phyloP scores from a whole-genome alignment of 92 coral and sea anemone species.

The Paragorgia papillata region DNA sequence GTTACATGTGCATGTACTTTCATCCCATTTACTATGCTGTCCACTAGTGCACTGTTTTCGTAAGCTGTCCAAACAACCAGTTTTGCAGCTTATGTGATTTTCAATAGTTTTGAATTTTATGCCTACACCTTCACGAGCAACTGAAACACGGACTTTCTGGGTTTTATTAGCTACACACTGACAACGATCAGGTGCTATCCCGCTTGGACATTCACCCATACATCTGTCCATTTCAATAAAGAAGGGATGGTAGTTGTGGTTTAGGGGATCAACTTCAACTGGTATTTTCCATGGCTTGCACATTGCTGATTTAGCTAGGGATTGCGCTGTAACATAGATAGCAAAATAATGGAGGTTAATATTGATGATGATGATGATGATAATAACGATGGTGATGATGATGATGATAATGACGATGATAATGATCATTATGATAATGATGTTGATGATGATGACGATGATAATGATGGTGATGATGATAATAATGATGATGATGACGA shows the following conservation, averaged over 20 bases:
- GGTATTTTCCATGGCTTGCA: constrained; percentile 48
- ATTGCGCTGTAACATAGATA: neutral
- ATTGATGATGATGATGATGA: too few species aligned
- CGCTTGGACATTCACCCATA: constrained; percentile 32
- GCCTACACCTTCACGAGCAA: neutral
- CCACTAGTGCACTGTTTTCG: constrained; percentile 37
- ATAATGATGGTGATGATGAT: too few species aligned
- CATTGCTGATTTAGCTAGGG: neutral
- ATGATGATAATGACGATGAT: too few species aligned
- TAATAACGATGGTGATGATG: too few species aligned
- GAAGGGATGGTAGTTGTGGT: constrained; percentile 37
- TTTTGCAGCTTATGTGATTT: constrained; percentile 55
- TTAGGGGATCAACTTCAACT: constrained; percentile 33
- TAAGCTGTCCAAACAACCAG: constrained; percentile 27
- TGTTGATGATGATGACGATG: too few species aligned
- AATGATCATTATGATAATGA: too few species aligned
- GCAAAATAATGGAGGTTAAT: neutral
- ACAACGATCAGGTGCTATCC: constrained; percentile 35
- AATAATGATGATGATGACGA: too few species aligned
- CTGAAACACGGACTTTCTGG: constrained; percentile 26
- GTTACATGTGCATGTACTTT: constrained; percentile 37
- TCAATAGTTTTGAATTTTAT: neutral
- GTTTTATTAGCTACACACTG: constrained; percentile 35
- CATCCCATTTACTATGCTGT: neutral
- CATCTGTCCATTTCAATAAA: constrained; percentile 53